Evolutionary conservation across 2,113 vertebrate genomes (phyloP).

Genomic region (Upupa epops): DNA sequence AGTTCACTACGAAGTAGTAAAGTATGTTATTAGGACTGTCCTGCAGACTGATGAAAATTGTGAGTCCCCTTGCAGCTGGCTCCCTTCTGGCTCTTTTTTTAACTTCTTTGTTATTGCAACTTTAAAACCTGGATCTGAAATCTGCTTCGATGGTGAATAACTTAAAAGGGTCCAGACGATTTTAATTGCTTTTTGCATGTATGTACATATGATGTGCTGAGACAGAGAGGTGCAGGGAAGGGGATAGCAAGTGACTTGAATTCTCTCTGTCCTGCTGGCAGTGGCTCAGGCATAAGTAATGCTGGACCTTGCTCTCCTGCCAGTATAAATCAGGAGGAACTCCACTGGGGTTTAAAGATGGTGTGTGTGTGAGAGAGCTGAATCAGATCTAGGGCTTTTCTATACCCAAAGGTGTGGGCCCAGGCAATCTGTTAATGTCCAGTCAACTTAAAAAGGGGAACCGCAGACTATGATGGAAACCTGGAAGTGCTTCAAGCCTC

Average conservation of each 20-base stretch:
- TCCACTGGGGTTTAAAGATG: conserved; percentile 2
- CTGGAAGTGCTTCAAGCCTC: conserved; percentile 53
- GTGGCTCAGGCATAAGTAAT: conserved; percentile 39
- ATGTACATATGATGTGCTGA: neutral
- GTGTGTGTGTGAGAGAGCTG: conserved; percentile 31
- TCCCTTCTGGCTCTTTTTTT: conserved; percentile 44
- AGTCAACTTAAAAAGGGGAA: conserved; percentile 37
- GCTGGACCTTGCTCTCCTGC: neutral
- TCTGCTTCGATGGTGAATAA: conserved; percentile 14
- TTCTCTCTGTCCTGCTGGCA: conserved; percentile 19
- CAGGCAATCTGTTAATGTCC: conserved; percentile 33
- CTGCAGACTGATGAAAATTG: conserved; percentile 36
- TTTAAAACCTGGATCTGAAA: conserved; percentile 55
- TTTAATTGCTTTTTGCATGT: conserved; percentile 11
- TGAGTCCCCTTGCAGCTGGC: conserved; percentile 59
- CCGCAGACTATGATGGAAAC: conserved; percentile 53
- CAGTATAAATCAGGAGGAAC: conserved; percentile 47
- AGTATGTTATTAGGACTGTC: conserved; percentile 63
- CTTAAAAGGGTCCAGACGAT: conserved; percentile 55
- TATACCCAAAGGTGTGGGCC: conserved; percentile 50
- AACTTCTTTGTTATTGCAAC: conserved; percentile 62
- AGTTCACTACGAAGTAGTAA: conserved; percentile 58
- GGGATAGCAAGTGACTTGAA: conserved; percentile 57
- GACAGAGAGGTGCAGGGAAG: conserved; percentile 45
- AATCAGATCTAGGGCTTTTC: conserved; percentile 40